These are phyloP conservation scores for Monopis laevigella DNA, from an alignment of 2,888 invertebrate genomes.

Conservation along the genomic window DNA sequence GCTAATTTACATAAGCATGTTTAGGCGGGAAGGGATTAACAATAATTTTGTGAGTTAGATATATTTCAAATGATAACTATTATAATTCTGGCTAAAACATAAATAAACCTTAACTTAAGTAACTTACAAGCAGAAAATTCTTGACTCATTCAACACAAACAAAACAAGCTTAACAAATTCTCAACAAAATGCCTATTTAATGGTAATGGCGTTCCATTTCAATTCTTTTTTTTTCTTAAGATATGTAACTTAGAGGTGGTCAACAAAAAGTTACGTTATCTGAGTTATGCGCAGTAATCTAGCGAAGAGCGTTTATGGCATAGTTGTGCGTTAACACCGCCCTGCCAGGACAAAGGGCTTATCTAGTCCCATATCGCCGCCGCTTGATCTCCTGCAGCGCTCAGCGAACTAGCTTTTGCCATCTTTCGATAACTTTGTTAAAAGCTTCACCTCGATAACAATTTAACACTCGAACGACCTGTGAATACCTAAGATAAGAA, in stretches of 20 bases:
- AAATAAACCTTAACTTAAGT: no score
- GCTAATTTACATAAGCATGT: no score
- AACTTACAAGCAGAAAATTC: no score
- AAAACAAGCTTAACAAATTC: slow-evolving; percentile 9
- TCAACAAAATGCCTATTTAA: slow-evolving; percentile 7
- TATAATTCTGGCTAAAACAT: no score
- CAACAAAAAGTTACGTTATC: slow-evolving; percentile 25
- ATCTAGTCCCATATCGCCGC: slow-evolving; percentile 5
- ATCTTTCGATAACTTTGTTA: slow-evolving; percentile 39
- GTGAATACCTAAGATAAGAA: slow-evolving; percentile 58
- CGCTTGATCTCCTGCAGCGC: slow-evolving; percentile 19
- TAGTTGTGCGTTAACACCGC: slow-evolving; percentile 27
- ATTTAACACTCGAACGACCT: slow-evolving; percentile 56
- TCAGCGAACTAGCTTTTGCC: slow-evolving; percentile 27
- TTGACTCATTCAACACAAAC: slow-evolving; percentile 8
- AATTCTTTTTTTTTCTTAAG: slow-evolving; percentile 7
- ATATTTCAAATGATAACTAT: no score
- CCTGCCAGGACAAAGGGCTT: slow-evolving; percentile 11
- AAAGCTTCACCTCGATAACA: slow-evolving; percentile 24
- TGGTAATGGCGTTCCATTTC: slow-evolving; percentile 11
- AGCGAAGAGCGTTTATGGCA: slow-evolving; percentile 28
- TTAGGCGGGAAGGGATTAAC: no score
- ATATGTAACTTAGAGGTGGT: slow-evolving; percentile 18
- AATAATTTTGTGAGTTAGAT: no score
- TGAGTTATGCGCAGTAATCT: slow-evolving; percentile 29